Conservation (phyloP, 2,113 vertebrate species). For the Oreocharis arfaki region DNA sequence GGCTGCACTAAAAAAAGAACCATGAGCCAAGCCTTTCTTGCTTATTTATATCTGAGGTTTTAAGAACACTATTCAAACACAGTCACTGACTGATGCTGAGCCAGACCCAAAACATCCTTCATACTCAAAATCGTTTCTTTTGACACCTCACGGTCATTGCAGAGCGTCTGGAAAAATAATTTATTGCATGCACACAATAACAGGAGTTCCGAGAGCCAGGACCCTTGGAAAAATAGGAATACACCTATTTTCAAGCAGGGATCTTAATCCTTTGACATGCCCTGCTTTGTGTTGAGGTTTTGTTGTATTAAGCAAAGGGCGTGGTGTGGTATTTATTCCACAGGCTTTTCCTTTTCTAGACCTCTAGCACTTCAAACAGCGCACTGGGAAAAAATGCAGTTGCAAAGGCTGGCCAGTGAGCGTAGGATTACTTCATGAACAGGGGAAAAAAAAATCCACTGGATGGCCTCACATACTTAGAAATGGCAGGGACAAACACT, state of each 20-base stretch:
- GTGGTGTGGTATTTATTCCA: not conserved
- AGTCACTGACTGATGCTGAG: not conserved
- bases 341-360: conserved; percentile 13
- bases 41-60: not conserved
- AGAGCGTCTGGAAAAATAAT: not conserved
- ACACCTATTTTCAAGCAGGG: not conserved
- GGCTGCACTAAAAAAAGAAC: not conserved
- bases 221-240: not conserved
- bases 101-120: not conserved
- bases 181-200: not conserved
- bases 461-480: conserved; percentile 48
- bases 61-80: not conserved
- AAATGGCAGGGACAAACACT: conserved; percentile 29
- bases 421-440: not conserved
- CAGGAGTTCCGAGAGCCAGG: not conserved
- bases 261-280: not conserved
- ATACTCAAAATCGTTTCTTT: not conserved
- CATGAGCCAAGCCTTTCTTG: not conserved
- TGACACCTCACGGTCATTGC: not conserved
- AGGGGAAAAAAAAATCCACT: conserved; percentile 5
- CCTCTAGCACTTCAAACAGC: conserved; percentile 7
- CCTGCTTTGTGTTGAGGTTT: not conserved
- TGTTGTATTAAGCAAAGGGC: not conserved
- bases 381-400: not conserved
- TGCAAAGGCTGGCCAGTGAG: not conserved